Base-by-base conservation (phyloP, 1,140 invertebrate species). In the Nixonia krombeini region DNA sequence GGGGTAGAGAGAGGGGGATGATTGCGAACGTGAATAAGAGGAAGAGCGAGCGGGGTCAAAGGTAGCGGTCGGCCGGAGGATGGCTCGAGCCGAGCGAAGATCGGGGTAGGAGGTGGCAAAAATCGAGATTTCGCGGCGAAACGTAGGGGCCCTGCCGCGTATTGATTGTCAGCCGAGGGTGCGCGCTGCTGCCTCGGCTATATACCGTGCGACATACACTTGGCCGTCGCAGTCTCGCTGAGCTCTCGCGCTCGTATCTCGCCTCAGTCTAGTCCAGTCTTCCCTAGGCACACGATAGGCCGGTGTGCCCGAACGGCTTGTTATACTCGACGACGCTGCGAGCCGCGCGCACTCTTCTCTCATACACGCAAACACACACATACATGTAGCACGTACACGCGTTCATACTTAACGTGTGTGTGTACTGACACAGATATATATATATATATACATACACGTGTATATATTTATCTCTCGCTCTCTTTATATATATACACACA, bases 141-240 rank as follows among this genome's bases (percentile, higher is more conserved):
- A 80, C 74, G 74, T 75, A 78, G 68, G 74, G 71, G 56, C 72
- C n/a, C 71, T 79, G 75, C 69, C 72, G 68, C 61, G 78, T 83
- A 83, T 83, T 83, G 81, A 83, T 83, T 83, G 79, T 80, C 76
- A 75, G 70, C 47, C 67, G 73, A 74, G 75, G 73, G 78, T 71
- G 74, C 75, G 80, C 80, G 79, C 75, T 73, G 72, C 73, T 74
- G 63, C 53, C 59, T 61, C 21, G 59, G 53, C 66, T 58, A 64
- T 67, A 62, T 63, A 72, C 58, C 41, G 35, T 61, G n/a, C n/a
- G n/a, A n/a, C n/a, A 55, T 59, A 66, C 53, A 55, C 58, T 59
- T 23, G 38, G 58, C n/a, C 44, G 51, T 44, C 53, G 46, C 55
- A 70, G 57, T 63, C 45, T 68, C 70, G 59, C 61, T 52, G 58